Percentiles rank a stretch among this genome's conserved stretches.
These are phyloP conservation scores for Tethya wilhelma DNA, from an alignment of 37 sponge, comb jelly and placozoan species.

Conservation along the genomic window DNA sequence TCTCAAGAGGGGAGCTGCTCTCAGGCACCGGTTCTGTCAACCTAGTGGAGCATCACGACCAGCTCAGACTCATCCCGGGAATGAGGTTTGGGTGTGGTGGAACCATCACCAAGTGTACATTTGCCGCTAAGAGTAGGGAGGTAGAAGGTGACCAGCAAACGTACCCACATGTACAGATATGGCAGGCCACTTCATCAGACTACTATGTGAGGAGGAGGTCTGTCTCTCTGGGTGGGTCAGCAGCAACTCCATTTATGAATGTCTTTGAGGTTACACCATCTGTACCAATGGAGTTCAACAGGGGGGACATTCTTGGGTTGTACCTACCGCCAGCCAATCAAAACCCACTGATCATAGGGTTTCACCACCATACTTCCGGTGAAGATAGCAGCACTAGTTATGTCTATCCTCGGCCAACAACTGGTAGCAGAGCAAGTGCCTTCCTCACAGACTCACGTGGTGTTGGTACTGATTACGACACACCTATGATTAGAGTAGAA, in stretches of 20 bases:
- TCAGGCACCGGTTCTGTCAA: neutral
- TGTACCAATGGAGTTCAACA: neutral
- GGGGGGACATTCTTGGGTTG: neutral
- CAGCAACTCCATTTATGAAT: neutral
- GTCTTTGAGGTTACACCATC: neutral
- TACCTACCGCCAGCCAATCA: constrained; percentile 19
- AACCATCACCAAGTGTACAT: neutral
- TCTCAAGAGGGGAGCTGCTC: neutral
- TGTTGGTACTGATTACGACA: neutral
- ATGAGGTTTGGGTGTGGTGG: neutral
- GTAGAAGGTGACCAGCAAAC: neutral
- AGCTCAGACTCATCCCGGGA: neutral
- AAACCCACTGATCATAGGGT: no score
- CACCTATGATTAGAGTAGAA: constrained; percentile 3
- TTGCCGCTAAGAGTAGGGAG: constrained; percentile 3
- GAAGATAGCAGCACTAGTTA: no score
- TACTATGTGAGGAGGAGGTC: neutral
- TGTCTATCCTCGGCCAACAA: no score
- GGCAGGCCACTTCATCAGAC: neutral
- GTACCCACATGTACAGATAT: constrained; percentile 8
- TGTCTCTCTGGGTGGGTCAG: neutral
- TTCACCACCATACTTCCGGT: no score
- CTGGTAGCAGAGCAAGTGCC: no score
- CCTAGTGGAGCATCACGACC: neutral
- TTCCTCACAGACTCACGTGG: neutral